Conservation (phyloP, 1,140 invertebrate genomes). For the Macrotrachela quadricornifera region DNA sequence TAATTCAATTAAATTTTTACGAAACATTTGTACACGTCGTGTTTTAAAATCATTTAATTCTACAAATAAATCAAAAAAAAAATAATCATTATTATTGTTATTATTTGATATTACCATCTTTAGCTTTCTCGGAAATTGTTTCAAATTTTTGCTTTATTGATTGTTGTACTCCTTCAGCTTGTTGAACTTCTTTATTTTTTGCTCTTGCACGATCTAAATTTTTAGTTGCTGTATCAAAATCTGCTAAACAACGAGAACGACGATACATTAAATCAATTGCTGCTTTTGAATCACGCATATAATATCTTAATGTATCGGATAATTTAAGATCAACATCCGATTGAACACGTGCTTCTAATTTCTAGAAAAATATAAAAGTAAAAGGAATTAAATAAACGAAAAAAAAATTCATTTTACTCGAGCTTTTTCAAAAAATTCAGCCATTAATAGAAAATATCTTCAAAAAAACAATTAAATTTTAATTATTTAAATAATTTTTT, state of each 20-base stretch:
- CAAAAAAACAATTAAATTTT: too few species aligned
- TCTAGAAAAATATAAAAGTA: slow-evolving; percentile 11
- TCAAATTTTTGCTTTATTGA: slow-evolving; percentile 7
- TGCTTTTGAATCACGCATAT: slow-evolving; percentile 81
- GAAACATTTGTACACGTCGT: slow-evolving; percentile 1
- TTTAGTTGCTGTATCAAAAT: slow-evolving; percentile 86
- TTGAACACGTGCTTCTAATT: slow-evolving; percentile 65
- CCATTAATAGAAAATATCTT: too few species aligned
- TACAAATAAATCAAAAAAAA: not conserved
- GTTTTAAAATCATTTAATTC: slow-evolving; percentile 7
- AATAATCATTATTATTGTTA: not conserved
- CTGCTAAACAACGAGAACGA: slow-evolving; percentile 59
- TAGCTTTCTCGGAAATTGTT: slow-evolving; percentile 4
- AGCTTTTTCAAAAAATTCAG: too few species aligned
- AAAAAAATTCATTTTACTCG: not conserved
- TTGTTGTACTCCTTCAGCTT: slow-evolving; percentile 1
- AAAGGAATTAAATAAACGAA: not conserved
- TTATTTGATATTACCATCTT: not conserved
- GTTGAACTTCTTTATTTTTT: slow-evolving; percentile 76
- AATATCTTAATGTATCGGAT: slow-evolving; percentile 85
- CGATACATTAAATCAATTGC: slow-evolving; percentile 78
- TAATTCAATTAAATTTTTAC: slow-evolving; percentile 1
- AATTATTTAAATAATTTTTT: too few species aligned
- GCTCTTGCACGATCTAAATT: slow-evolving; percentile 77
- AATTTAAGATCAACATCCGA: slow-evolving; percentile 95